These are phyloP conservation scores for Apocrypta bakeri DNA, from an alignment of 1,140 invertebrate species.

Conservation along the genomic window DNA sequence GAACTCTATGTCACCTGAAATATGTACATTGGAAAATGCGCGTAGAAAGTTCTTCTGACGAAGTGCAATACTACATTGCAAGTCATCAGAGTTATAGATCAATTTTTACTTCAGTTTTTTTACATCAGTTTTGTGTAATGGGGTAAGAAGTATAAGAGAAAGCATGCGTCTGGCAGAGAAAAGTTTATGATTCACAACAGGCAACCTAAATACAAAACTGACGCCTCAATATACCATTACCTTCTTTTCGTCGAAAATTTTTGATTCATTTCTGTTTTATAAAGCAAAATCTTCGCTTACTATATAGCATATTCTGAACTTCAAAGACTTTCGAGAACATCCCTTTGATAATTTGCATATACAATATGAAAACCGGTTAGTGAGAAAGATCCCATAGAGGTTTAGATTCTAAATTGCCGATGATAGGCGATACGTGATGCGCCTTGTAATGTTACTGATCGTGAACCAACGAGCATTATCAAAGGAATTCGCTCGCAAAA, in stretches of 20 bases:
- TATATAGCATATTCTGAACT: too few relatives aligned
- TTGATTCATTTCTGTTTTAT: too few relatives aligned
- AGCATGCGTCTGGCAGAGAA: not conserved
- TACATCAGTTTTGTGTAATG: not conserved
- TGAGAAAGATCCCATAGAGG: not conserved
- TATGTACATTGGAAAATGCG: too few relatives aligned
- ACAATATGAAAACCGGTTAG: conserved; percentile 38
- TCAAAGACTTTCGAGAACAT: conserved; percentile 7
- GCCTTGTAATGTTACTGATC: conserved; percentile 17
- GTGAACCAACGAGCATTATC: not conserved
- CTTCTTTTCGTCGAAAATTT: too few relatives aligned
- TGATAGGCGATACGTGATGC: conserved; percentile 37
- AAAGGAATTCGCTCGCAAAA: not conserved
- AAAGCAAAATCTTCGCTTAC: too few relatives aligned
- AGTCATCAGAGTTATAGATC: not conserved
- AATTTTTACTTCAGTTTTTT: not conserved
- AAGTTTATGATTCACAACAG: not conserved
- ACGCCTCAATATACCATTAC: too few relatives aligned
- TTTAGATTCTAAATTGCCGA: conserved; percentile 44
- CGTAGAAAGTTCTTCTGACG: not conserved
- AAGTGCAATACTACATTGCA: not conserved
- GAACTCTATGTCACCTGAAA: too few relatives aligned
- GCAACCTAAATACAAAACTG: not conserved
- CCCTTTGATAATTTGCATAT: conserved; percentile 30
- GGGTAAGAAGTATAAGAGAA: not conserved